These are phyloP conservation scores for Gortyna flavago DNA, from an alignment of 2,888 invertebrate species.

Conservation along the genomic window DNA sequence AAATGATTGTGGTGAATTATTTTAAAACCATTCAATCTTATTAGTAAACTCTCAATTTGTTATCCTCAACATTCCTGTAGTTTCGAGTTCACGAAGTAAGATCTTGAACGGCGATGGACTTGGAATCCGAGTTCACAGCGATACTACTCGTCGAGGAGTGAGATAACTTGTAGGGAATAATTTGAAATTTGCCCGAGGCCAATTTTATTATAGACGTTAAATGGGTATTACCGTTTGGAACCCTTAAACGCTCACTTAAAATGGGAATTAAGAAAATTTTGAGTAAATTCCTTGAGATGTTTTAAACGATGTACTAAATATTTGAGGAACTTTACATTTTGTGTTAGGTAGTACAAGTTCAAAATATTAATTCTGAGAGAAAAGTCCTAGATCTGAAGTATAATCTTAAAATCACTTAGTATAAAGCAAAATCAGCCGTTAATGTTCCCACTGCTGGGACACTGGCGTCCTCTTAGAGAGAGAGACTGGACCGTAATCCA, in stretches of 20 bases:
- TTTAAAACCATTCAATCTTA: neutral
- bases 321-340: constrained; percentile 39
- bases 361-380: neutral
- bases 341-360: neutral
- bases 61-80: constrained; percentile 40
- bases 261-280: constrained; percentile 59
- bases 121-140: constrained; percentile 46
- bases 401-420: neutral
- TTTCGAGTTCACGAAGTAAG: constrained; percentile 59
- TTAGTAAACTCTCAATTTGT: constrained; percentile 8
- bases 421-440: neutral
- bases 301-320: constrained; percentile 50
- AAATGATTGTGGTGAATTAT: neutral
- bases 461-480: no score
- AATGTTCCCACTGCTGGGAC: no score
- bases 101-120: constrained; percentile 44
- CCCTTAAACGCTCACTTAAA: constrained; percentile 58
- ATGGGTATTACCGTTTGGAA: constrained; percentile 64
- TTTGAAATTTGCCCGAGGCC: constrained; percentile 65
- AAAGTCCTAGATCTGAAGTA: neutral
- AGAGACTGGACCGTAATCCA: no score
- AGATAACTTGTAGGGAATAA: constrained; percentile 66
- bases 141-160: constrained; percentile 49
- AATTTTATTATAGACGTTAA: constrained; percentile 66
- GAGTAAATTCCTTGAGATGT: constrained; percentile 39